phyloP scores from a whole-genome alignment of 2,888 invertebrate species.

The Morpho helenor region DNA sequence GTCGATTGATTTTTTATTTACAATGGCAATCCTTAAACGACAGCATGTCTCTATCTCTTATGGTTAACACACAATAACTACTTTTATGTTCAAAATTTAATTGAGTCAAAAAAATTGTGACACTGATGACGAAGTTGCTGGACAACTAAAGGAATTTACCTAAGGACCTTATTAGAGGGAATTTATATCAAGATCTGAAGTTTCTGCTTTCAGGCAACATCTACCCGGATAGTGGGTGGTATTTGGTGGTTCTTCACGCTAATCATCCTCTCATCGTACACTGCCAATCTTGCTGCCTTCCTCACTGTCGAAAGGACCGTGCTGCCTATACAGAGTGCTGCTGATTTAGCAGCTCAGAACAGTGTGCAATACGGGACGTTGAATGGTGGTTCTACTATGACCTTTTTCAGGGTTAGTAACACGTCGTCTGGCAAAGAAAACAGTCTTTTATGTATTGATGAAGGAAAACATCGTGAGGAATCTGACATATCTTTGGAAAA shows the following conservation, averaged over 20 bases:
- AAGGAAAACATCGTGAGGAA: too few relatives aligned
- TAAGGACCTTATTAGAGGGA: background rate
- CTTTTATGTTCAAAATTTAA: too few relatives aligned
- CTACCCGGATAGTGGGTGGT: conserved; percentile 96
- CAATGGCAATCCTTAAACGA: too few relatives aligned
- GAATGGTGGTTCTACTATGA: conserved; percentile 97
- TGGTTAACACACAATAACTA: too few relatives aligned
- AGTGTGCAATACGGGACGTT: conserved; percentile 96
- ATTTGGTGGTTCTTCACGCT: conserved; percentile 99
- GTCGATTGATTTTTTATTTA: too few relatives aligned
- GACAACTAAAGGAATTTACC: too few relatives aligned
- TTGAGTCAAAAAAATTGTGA: too few relatives aligned
- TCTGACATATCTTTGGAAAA: too few relatives aligned
- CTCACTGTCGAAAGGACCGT: conserved; percentile 98
- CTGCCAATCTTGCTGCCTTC: conserved; percentile 98
- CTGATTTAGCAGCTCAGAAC: conserved; percentile 96
- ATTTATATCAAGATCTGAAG: background rate
- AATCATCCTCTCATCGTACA: conserved; percentile 98
- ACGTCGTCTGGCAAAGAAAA: too few relatives aligned
- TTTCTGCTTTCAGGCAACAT: conserved; percentile 84
- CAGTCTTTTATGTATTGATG: too few relatives aligned
- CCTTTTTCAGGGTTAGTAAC: conserved; percentile 98
- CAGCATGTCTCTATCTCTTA: too few relatives aligned
- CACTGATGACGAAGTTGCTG: too few relatives aligned
- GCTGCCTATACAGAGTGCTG: conserved; percentile 96